Conservation (phyloP, 2,113 vertebrate genomes). For the Cyprinodon brontotheroides region DNA sequence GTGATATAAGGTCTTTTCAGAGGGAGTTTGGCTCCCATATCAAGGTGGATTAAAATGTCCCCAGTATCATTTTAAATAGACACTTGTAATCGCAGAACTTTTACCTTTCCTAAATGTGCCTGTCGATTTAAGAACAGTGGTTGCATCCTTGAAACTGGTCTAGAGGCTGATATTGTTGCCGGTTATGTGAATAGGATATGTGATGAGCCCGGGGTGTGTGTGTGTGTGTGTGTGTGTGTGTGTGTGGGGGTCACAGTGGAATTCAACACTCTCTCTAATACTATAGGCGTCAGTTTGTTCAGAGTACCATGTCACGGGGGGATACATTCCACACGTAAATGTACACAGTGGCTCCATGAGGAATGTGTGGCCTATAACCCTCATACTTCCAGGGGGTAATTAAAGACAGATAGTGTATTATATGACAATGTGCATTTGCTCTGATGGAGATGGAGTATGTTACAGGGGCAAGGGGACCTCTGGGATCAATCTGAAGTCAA, state of each 20-base stretch:
- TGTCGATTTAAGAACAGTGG: slow-evolving; percentile 30
- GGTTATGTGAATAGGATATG: slow-evolving; percentile 32
- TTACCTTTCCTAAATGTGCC: slow-evolving; percentile 28
- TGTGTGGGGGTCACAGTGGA: no score
- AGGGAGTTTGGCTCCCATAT: slow-evolving; percentile 48
- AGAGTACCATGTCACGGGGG: slow-evolving; percentile 12
- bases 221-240: no score
- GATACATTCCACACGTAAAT: slow-evolving; percentile 27
- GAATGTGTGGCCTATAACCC: slow-evolving; percentile 68
- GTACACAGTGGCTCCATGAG: slow-evolving; percentile 40
- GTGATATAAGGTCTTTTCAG: slow-evolving; percentile 30
- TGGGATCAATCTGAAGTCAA: slow-evolving; percentile 60
- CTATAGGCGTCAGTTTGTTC: slow-evolving; percentile 19
- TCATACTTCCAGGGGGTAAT: slow-evolving; percentile 71
- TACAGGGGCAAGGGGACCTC: slow-evolving; percentile 32
- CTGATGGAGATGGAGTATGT: slow-evolving; percentile 50
- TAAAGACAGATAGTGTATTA: slow-evolving; percentile 72
- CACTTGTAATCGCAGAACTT: slow-evolving; percentile 39
- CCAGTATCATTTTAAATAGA: slow-evolving; percentile 54
- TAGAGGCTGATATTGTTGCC: slow-evolving; percentile 5
- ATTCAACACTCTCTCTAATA: slow-evolving; percentile 56
- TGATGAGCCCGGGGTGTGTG: slow-evolving; percentile 52
- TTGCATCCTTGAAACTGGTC: slow-evolving; percentile 54
- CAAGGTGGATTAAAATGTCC: slow-evolving; percentile 46
- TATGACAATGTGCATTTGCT: slow-evolving; percentile 69